Evolutionary conservation across 2,797 vertebrate species (phyloP).

Genomic region (Alauda arvensis): DNA sequence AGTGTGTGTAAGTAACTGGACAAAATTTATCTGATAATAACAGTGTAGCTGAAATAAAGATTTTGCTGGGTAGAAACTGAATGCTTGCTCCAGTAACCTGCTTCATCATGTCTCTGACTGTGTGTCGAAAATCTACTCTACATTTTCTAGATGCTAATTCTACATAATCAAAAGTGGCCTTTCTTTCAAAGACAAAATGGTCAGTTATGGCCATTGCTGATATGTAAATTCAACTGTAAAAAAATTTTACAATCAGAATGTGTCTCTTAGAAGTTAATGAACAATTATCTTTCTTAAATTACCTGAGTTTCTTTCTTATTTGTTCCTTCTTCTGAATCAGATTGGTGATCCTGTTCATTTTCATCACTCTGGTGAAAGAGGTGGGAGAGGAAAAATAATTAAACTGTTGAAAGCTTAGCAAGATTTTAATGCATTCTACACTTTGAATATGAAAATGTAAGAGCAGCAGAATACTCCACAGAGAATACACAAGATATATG

Average conservation of each 20-base stretch:
- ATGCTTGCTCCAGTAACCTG: neutral
- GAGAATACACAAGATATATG: neutral
- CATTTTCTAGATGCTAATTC: neutral
- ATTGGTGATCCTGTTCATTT: constrained; percentile 90
- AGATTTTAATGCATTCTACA: neutral
- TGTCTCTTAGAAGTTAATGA: neutral
- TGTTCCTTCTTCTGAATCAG: constrained; percentile 90
- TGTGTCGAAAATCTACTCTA: neutral
- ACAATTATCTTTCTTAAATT: constrained; percentile 6
- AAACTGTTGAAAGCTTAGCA: neutral
- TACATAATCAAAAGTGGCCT: neutral
- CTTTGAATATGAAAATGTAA: neutral
- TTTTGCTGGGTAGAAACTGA: neutral
- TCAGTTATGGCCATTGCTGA: neutral
- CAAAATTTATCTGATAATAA: neutral
- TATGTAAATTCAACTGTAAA: neutral
- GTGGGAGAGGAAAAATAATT: neutral
- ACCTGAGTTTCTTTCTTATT: constrained; percentile 90
- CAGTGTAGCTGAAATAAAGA: neutral
- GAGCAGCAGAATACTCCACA: neutral
- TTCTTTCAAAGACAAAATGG: neutral
- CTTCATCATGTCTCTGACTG: neutral
- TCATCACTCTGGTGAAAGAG: constrained; percentile 85
- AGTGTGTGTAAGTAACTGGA: neutral
- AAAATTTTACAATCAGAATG: neutral